Conservation (phyloP, 2,113 vertebrate species). For the Salvator merianae region DNA sequence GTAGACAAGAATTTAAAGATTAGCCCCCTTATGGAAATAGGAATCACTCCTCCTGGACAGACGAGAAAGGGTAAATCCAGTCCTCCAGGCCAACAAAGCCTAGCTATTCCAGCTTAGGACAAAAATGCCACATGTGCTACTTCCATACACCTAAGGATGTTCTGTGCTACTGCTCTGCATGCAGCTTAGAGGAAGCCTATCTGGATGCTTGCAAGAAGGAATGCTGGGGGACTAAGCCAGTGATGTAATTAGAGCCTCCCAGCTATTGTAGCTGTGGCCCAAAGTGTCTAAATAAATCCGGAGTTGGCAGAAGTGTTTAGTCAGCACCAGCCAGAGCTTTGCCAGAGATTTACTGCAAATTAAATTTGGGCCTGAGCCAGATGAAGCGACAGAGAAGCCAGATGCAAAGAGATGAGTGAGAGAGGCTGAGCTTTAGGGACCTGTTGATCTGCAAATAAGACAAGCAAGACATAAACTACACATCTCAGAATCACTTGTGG, state of each 20-base stretch:
- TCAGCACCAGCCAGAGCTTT: slow-evolving; percentile 45
- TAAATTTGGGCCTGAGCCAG: slow-evolving; percentile 20
- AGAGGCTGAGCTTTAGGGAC: not conserved
- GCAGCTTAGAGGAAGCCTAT: not conserved
- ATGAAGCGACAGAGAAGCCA: not conserved
- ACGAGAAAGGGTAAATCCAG: too few relatives aligned
- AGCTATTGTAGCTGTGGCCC: slow-evolving; percentile 30
- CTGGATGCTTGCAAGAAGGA: rapidly evolving
- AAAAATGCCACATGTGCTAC: rapidly evolving
- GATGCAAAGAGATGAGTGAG: not conserved
- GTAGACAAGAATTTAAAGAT: too few relatives aligned
- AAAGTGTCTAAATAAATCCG: slow-evolving; percentile 34
- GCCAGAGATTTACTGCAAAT: slow-evolving; percentile 62
- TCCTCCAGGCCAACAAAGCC: too few relatives aligned
- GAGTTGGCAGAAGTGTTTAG: slow-evolving; percentile 31
- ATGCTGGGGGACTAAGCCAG: not conserved
- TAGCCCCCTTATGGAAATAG: too few relatives aligned
- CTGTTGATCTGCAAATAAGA: not conserved
- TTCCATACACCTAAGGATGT: rapidly evolving
- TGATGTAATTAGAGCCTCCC: not conserved
- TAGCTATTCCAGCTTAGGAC: rapidly evolving
- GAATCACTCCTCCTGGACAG: too few relatives aligned
- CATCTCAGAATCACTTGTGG: not conserved
- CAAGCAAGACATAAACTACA: not conserved
- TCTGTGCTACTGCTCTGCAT: not conserved